These are phyloP conservation scores for Cheumatopsyche charites DNA, from an alignment of 1,140 invertebrate genomes.

Conservation along the genomic window DNA sequence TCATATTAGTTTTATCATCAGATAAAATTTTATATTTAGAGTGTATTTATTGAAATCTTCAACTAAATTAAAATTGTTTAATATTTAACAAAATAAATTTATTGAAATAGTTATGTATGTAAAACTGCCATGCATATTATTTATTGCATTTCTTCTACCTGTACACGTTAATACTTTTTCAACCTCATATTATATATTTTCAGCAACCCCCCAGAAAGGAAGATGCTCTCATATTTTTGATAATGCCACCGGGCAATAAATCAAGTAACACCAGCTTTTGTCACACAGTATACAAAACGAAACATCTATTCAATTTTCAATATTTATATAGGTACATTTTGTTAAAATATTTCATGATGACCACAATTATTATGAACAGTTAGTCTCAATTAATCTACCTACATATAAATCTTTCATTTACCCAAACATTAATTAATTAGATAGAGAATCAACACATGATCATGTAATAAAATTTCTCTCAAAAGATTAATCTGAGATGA, in stretches of 20 bases:
- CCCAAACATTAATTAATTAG: not conserved
- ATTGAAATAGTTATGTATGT: too few species aligned
- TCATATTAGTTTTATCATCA: too few species aligned
- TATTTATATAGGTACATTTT: not conserved
- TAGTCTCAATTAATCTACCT: not conserved
- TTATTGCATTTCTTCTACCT: too few species aligned
- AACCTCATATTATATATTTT: not conserved
- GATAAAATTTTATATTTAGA: too few species aligned
- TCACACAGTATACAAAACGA: not conserved
- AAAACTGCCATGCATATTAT: too few species aligned
- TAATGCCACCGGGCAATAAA: slow-evolving; percentile 46
- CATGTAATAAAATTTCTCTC: too few species aligned
- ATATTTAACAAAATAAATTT: too few species aligned
- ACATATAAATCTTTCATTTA: not conserved
- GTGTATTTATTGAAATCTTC: too few species aligned
- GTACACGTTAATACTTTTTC: too few species aligned
- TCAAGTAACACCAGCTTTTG: slow-evolving; percentile 35
- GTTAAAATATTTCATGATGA: not conserved
- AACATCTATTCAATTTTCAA: not conserved
- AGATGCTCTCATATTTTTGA: slow-evolving; percentile 45
- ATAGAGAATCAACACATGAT: not conserved
- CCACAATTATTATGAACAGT: not conserved
- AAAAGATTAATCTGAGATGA: too few species aligned
- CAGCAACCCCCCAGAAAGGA: slow-evolving; percentile 26
- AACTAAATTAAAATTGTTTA: too few species aligned